These are phyloP conservation scores for Hydrochoerus hydrochaeris DNA, from an alignment of 2,113 vertebrate genomes.

Conservation along the genomic window DNA sequence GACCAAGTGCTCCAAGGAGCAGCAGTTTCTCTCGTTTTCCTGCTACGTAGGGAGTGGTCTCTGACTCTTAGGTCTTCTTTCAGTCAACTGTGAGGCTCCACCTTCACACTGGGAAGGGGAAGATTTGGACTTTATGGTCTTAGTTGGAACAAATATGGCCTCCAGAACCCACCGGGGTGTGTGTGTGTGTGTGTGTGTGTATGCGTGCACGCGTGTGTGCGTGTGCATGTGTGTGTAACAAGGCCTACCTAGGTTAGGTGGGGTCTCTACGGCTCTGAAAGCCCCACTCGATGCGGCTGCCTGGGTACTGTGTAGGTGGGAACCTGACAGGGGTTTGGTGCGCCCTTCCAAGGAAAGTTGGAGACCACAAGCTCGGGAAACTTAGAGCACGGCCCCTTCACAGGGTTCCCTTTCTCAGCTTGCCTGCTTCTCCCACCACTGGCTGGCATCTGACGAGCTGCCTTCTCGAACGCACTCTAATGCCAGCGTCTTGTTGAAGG, in stretches of 20 bases:
- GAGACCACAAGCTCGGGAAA: background rate
- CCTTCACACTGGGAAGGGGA: background rate
- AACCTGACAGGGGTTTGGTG: background rate
- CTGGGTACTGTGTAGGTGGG: background rate
- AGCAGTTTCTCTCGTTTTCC: background rate
- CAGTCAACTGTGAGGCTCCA: background rate
- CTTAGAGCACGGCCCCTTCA: background rate
- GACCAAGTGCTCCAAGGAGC: background rate
- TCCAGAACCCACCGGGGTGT: background rate
- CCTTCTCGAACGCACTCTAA: background rate
- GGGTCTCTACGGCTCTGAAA: background rate
- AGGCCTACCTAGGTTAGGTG: background rate
- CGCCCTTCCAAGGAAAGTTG: background rate
- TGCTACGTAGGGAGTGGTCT: background rate
- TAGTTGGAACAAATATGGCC: too few relatives aligned
- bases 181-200: background rate
- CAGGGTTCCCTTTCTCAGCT: background rate
- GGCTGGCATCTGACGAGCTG: background rate
- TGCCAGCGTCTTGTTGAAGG: background rate
- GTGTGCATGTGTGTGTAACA: background rate
- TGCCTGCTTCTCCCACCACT: too few relatives aligned
- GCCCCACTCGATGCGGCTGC: background rate
- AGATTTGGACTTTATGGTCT: background rate
- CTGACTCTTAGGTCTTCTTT: background rate
- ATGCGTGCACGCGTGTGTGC: background rate